Base-by-base conservation (phyloP, 2,888 invertebrate species). In the Seira ritae region DNA sequence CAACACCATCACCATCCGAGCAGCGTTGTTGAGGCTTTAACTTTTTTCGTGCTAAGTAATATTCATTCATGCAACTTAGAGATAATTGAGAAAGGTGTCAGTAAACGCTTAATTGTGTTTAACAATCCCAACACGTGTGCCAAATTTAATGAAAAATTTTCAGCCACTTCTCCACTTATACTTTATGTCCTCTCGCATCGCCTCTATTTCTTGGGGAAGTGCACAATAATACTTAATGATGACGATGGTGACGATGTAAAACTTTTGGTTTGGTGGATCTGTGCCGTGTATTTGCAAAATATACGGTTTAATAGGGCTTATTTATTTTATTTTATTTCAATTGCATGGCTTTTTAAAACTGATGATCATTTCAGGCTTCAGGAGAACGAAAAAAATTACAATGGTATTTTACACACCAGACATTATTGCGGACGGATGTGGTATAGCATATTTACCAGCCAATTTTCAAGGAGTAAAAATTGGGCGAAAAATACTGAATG, bases 51-150 rank as follows among this genome's bases (percentile, higher is more conserved):
- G 42, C 42, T 42, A 42, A n/a, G n/a, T n/a, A n/a, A 42, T 42
- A 42, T 42, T 42, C 42, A 42, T 42, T 42, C 42, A 42, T 42
- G 42, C 42, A 42, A 42, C 6, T n/a, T 42, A 42, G 6, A 42
- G 42, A 42, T 42, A 42, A 42, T 42, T 42, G 42, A 62, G 66
- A 24, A 20, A 77, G 77, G 77, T 77, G 77, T 77, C 77, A 77
- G 70, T 77, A 77, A 77, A 77, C 70, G 77, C 70, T 77, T 77
- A 77, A 77, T 77, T 77, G 77, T 77, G 77, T 70, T 77, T 69
- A 70, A 65, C 69, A 70, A 62, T 70, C 69, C 17, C 37, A 23
- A 70, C 77, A 77, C 76, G 77, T 77, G 77, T 77, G 77, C 77
- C 77, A 77, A 77, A 68, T 69, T 76, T 55, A 60, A 70, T 70